Conservation (phyloP, 1,140 invertebrate species). For the Drosophila insularis region DNA sequence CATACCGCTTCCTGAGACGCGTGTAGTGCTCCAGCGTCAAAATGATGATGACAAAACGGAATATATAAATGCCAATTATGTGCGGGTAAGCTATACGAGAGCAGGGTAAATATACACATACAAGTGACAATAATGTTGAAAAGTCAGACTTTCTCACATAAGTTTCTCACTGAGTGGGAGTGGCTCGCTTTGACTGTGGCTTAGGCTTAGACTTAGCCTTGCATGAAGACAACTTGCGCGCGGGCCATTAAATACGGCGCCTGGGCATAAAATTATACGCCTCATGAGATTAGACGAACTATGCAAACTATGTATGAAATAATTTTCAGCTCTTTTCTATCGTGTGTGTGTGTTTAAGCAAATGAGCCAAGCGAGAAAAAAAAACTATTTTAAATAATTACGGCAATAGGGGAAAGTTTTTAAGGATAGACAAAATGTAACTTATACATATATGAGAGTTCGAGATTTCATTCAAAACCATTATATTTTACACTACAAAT, state of each 20-base stretch:
- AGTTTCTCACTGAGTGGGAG: background rate
- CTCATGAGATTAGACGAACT: slow-evolving; percentile 35
- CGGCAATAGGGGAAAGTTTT: slow-evolving; percentile 42
- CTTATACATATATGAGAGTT: background rate
- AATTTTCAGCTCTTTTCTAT: slow-evolving; percentile 27
- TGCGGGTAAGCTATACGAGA: slow-evolving; percentile 85
- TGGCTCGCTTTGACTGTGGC: background rate
- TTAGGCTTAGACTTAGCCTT: slow-evolving; percentile 22
- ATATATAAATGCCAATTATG: slow-evolving; percentile 96
- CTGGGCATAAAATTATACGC: slow-evolving; percentile 51
- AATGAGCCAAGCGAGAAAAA: slow-evolving; percentile 26
- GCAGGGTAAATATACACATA: slow-evolving; percentile 13
- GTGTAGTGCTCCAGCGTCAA: slow-evolving; percentile 88
- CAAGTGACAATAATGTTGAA: slow-evolving; percentile 53
- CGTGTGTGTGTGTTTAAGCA: slow-evolving; percentile 10
- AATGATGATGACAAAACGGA: slow-evolving; percentile 90
- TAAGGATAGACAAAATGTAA: slow-evolving; percentile 22
- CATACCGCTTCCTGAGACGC: slow-evolving; percentile 93
- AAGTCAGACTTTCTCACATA: slow-evolving; percentile 24
- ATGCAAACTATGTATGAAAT: slow-evolving; percentile 48
- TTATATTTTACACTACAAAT: too few relatives aligned
- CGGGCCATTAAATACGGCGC: slow-evolving; percentile 53
- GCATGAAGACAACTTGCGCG: slow-evolving; percentile 35
- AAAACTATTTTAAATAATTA: slow-evolving; percentile 31
- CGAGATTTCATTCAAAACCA: too few relatives aligned